Evolutionary conservation across 2,888 invertebrate genomes (phyloP).

Genomic region (Megaustenia siamemsis): DNA sequence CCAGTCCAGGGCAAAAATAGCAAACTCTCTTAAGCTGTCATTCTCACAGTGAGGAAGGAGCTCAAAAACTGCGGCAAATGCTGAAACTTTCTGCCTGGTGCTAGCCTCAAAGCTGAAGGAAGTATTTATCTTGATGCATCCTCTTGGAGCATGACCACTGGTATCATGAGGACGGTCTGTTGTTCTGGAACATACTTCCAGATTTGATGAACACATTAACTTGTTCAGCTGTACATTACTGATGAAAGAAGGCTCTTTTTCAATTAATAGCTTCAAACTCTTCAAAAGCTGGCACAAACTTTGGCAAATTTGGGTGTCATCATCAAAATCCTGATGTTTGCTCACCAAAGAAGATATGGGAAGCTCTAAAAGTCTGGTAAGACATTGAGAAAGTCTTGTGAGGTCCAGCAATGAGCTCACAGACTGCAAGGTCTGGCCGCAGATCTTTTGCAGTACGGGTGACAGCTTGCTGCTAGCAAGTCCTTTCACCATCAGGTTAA

Average conservation of each 20-base stretch:
- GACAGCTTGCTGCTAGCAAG: neutral
- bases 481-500: neutral
- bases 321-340: too few relatives aligned
- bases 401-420: constrained; percentile 18
- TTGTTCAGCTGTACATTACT: neutral
- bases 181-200: neutral
- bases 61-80: constrained; percentile 10
- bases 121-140: neutral
- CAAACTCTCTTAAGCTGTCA: neutral
- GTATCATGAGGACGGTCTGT: too few relatives aligned
- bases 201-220: neutral
- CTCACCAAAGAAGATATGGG: constrained; percentile 2
- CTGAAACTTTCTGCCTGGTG: neutral
- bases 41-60: neutral
- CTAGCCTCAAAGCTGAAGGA: constrained; percentile 15
- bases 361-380: neutral
- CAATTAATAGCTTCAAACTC: neutral
- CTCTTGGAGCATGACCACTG: neutral
- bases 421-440: neutral
- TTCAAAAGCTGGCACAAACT: constrained; percentile 4
- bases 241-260: neutral
- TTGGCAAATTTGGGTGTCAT: neutral
- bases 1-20: neutral
- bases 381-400: neutral
- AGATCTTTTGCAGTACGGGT: constrained; percentile 3